Evolutionary conservation across 2,888 invertebrate genomes (phyloP).

Genomic region (Nesidiocoris tenuis): DNA sequence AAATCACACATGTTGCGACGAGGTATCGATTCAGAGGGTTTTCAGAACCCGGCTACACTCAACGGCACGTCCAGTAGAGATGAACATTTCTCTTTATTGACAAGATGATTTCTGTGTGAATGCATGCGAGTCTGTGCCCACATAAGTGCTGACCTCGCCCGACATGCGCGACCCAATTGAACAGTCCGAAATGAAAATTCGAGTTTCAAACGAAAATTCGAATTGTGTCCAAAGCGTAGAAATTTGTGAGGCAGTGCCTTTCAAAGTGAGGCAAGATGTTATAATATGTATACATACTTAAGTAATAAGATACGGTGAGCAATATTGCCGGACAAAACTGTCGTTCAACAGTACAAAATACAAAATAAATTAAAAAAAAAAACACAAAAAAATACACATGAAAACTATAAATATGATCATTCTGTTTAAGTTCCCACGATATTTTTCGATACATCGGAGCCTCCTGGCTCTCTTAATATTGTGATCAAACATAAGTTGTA

Average conservation of each 20-base stretch:
- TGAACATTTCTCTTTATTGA: too few species aligned
- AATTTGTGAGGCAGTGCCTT: background rate
- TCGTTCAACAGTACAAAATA: conserved; percentile 27
- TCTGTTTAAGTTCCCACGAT: background rate
- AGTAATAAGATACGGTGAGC: conserved; percentile 22
- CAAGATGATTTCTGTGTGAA: too few species aligned
- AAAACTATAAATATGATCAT: background rate
- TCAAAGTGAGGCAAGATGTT: background rate
- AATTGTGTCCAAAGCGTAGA: background rate
- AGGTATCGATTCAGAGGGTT: too few species aligned
- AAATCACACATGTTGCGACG: too few species aligned
- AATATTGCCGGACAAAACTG: conserved; percentile 22
- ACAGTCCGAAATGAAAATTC: too few species aligned
- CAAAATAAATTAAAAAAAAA: too few species aligned
- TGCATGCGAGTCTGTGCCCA: too few species aligned
- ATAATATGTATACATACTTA: background rate
- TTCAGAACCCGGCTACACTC: too few species aligned
- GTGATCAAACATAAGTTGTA: conserved; percentile 25
- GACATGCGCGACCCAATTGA: too few species aligned
- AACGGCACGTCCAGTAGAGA: too few species aligned
- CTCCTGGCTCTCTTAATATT: conserved; percentile 14
- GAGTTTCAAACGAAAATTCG: background rate
- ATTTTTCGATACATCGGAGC: background rate
- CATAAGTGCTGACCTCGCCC: too few species aligned
- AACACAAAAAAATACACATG: too few species aligned